Base-by-base conservation (phyloP, 1,140 invertebrate genomes). In the Campoletis sonorensis region DNA sequence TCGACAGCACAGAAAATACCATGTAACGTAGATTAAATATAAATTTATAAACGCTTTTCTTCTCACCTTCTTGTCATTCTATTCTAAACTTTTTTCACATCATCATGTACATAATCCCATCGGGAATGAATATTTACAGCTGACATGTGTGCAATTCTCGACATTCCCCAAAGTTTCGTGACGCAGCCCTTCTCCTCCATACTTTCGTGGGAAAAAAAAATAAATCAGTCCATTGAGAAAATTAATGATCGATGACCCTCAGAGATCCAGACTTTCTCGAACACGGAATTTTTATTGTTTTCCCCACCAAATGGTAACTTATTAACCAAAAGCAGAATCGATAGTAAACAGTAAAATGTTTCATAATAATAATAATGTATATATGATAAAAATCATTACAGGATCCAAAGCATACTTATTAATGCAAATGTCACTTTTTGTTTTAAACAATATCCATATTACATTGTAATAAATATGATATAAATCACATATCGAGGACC, bases 141-240 rank as follows among this genome's bases (percentile, higher is more conserved):
- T 4, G 61, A 23, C 61, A 64, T 27, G 7, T 64, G 61, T 26
- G 18, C 61, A 64, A 26, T 64, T 23, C 21, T 13, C 11, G 61
- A 26, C 4, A 64, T 64, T 5, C 23, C 23, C 10, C 4, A 64
- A 64, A 27, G n/a, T 64, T 23, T 64, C 61, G 23, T 64, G 61
- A 64, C 61, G 23, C 61, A 64, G 61, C 61, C 23, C 23, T 64
- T 64, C 61, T 64, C 8, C 61, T 64, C 8, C 61, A 64, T 64
- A 11, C 27, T 64, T 23, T 26, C 61, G 23, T 64, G 61, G 61
- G 21, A 27, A 64, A 26, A 64, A n/a, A 26, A 64, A 64, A 64
- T n/a, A 61, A 64, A 64, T 64, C 61, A 64, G 23, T 64, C 13
- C 10, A 64, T 26, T 64, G 61, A 13, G 18, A 61, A 61, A 61